Base-by-base conservation (phyloP, 2,113 vertebrate species). In the Platycercus adscitus region DNA sequence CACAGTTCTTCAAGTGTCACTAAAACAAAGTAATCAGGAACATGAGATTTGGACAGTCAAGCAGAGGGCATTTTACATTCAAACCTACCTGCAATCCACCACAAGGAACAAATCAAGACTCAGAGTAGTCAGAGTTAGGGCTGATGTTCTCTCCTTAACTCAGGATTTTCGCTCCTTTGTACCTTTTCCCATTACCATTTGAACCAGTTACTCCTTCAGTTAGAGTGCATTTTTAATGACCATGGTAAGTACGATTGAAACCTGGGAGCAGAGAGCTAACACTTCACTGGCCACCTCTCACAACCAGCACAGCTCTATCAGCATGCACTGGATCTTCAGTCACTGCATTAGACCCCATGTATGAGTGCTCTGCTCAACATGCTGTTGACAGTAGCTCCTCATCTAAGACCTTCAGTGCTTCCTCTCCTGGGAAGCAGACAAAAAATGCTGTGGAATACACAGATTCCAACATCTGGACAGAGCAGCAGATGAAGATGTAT, bases 141-240 rank as follows among this genome's bases (percentile, higher is more conserved):
- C 95, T 95, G 96, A 96, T 65, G 77, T 96, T 96, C 96, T 97
- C 96, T 97, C 96, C 96, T 97, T 97, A 97, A 96, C 83, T 92
- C 31, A 23, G 69, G 63, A 49, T 21, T 93, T 94, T 84, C 92
- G 47, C 3, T 3, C 80, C 89, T 93, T 81, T 88, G 41, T 33
- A 52, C 43, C 55, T 81, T 64, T 86, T 71, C 79, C 88, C 60
- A 35, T 52, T 43, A 64, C 6, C 79, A 21, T 71, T 72, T 41
- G 80, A 90, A 83, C 25, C 25, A 56, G 50, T 66, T 65, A 63
- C 53, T 91, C 46, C 17, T 91, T 63, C 58, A 60, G 50, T 52
- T 65, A 19, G 60, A 44, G 46, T 11, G 31, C 11, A 21, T n/a
- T 83, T 80, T 86, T 53, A 47, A 49, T 10, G 60, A 33, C 24